phyloP scores from a whole-genome alignment of 2,113 vertebrate species.

The Melospiza georgiana region DNA sequence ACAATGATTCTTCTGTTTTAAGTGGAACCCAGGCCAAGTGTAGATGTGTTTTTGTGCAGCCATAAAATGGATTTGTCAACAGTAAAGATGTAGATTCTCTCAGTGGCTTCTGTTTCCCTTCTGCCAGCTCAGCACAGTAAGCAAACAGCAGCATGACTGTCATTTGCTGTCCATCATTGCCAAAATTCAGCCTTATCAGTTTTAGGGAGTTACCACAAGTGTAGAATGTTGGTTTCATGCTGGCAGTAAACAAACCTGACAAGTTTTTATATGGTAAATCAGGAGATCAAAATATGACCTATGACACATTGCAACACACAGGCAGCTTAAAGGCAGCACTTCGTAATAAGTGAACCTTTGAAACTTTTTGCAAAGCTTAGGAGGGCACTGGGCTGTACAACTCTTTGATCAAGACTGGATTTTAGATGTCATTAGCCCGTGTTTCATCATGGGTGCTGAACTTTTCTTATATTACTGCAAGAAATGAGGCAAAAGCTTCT shows the following conservation, averaged over 20 bases:
- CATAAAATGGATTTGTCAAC: constrained; percentile 51
- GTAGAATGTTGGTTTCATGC: not conserved
- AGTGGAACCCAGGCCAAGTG: constrained; percentile 34
- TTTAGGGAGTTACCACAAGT: not conserved
- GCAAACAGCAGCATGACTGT: not conserved
- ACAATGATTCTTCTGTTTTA: constrained; percentile 54
- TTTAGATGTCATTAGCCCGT: not conserved
- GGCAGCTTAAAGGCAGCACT: not conserved
- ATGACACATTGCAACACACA: not conserved
- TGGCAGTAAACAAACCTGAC: not conserved
- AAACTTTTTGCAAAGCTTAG: not conserved
- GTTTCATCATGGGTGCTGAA: not conserved
- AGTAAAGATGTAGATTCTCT: constrained; percentile 13
- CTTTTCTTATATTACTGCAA: not conserved
- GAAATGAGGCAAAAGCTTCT: not conserved
- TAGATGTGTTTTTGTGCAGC: constrained; percentile 53
- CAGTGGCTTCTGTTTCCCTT: not conserved
- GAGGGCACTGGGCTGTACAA: not conserved
- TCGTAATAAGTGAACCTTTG: not conserved
- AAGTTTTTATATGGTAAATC: not conserved
- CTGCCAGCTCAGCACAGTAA: not conserved
- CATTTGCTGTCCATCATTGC: not conserved
- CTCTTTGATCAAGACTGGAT: not conserved
- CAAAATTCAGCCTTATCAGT: not conserved
- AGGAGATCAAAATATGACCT: not conserved